phyloP scores from a whole-genome alignment of 1,140 invertebrate species.

The Brachionus asplanchnoidis region DNA sequence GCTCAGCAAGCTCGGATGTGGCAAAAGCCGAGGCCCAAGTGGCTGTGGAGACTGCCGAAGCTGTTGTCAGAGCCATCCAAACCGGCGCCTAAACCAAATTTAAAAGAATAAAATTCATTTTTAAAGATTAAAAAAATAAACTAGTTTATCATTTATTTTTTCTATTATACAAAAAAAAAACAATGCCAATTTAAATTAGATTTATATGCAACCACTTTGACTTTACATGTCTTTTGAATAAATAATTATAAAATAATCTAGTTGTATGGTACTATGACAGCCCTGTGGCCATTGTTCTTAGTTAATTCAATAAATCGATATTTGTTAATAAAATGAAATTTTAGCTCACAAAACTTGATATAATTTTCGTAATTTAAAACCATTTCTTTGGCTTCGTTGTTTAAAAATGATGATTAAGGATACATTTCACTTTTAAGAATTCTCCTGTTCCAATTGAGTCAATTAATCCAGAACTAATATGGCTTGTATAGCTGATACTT shows the following conservation, averaged over 20 bases:
- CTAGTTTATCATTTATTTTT: neutral
- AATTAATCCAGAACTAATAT: neutral
- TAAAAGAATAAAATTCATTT: neutral
- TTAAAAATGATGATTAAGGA: neutral
- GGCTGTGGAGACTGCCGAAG: constrained; percentile 88
- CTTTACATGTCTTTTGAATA: neutral
- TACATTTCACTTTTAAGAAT: neutral
- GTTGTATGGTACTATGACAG: neutral
- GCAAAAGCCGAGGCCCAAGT: constrained; percentile 87
- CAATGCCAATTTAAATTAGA: neutral
- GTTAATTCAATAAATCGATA: neutral
- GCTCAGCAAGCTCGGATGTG: constrained; percentile 72
- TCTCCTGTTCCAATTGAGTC: neutral
- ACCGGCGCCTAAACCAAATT: constrained; percentile 29
- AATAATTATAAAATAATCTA: neutral
- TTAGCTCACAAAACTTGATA: neutral
- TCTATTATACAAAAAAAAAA: neutral
- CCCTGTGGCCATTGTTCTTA: neutral
- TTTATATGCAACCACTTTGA: neutral
- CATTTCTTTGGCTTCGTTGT: neutral
- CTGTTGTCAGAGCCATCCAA: constrained; percentile 50
- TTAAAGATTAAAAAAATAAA: neutral
- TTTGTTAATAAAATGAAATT: neutral
- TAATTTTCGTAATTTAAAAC: neutral
- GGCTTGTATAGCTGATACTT: neutral